These are phyloP conservation scores for Aphis gossypii DNA, from an alignment of 1,140 invertebrate species.

Conservation along the genomic window DNA sequence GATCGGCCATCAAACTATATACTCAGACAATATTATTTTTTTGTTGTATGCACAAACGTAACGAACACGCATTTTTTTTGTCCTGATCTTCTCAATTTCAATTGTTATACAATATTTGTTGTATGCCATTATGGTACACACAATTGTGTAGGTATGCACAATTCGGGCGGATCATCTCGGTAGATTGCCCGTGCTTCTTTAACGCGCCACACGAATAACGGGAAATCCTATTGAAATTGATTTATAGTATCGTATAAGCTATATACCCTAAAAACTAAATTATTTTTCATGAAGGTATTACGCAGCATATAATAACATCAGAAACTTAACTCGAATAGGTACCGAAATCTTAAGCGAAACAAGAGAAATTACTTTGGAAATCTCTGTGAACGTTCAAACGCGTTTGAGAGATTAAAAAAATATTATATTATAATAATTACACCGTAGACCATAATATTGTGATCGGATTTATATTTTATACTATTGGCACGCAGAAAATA, in stretches of 20 bases:
- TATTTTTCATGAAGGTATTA: background rate
- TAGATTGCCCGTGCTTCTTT: background rate
- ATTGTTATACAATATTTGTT: background rate
- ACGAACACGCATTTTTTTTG: background rate
- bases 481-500: background rate
- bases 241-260: background rate
- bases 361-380: background rate
- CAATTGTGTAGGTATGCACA: background rate
- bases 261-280: background rate
- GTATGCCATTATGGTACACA: slow-evolving; percentile 27
- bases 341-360: background rate
- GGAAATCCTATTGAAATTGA: background rate
- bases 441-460: background rate
- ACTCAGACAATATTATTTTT: background rate
- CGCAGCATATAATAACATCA: background rate
- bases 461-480: background rate
- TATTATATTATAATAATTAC: background rate
- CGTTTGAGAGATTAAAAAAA: background rate
- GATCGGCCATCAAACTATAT: background rate
- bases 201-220: background rate
- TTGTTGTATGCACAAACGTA: background rate
- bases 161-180: background rate
- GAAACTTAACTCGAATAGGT: background rate
- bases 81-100: background rate
- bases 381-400: background rate